A percentile compares a stretch with the other conserved stretches of the same genome.
These are phyloP conservation scores for Tangara arthus DNA, from an alignment of 2,797 vertebrate species.

Conservation along the genomic window DNA sequence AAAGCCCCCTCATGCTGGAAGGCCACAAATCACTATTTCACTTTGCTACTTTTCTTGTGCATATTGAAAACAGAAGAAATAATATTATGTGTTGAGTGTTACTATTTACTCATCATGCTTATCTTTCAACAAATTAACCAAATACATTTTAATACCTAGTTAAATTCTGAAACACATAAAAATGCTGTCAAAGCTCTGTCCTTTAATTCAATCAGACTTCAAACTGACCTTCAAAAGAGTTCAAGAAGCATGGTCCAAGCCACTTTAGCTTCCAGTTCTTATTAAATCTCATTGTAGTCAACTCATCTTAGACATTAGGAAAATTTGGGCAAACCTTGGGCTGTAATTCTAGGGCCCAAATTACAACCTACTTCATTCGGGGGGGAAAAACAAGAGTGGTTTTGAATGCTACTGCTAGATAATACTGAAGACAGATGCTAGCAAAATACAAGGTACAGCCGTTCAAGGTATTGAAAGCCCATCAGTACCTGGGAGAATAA, in stretches of 20 bases:
- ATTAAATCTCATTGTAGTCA: neutral
- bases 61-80: neutral
- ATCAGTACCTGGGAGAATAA: neutral
- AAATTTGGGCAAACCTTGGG: neutral
- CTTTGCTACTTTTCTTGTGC: neutral
- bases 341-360: neutral
- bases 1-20: conserved; percentile 53
- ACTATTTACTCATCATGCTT: conserved; percentile 1
- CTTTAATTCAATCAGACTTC: neutral
- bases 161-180: neutral
- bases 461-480: neutral
- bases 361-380: neutral
- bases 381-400: accelerated
- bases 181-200: neutral
- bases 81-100: neutral
- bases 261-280: neutral
- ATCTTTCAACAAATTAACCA: neutral
- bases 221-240: neutral
- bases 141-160: neutral
- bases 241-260: neutral
- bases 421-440: neutral
- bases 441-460: neutral
- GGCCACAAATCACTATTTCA: neutral
- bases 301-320: neutral
- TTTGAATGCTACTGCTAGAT: neutral